Conservation (phyloP, 2,797 vertebrate genomes). For the Scarus forsteni region DNA sequence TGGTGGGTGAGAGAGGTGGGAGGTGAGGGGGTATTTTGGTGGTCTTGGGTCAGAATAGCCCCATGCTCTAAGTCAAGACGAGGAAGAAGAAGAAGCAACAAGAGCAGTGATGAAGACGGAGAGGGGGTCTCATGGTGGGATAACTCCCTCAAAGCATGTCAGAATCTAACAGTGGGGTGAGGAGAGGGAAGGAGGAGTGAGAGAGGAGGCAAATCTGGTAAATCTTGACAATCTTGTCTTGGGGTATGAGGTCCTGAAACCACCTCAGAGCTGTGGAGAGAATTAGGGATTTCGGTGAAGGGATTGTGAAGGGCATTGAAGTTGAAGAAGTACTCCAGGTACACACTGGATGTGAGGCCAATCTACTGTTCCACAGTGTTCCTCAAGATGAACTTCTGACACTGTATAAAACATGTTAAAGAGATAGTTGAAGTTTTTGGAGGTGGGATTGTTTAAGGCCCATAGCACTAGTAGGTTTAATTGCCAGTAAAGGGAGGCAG, state of each 20-base stretch:
- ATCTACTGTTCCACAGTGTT: conserved; percentile 1
- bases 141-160: conserved; percentile 43
- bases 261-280: conserved; percentile 3
- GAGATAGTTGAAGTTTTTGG: no score
- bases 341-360: not conserved
- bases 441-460: no score
- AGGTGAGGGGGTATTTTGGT: conserved; percentile 9
- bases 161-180: not conserved
- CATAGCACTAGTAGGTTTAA: no score
- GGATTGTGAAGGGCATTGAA: conserved; percentile 4
- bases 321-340: not conserved
- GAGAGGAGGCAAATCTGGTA: conserved; percentile 7
- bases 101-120: conserved; percentile 22
- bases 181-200: conserved; percentile 7
- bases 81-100: conserved; percentile 17
- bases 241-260: conserved; percentile 17
- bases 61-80: conserved; percentile 23
- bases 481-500: no score
- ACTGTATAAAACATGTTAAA: not conserved
- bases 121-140: conserved; percentile 14
- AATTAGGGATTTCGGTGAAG: not conserved
- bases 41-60: conserved; percentile 35
- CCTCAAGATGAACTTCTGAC: conserved; percentile 13
- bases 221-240: conserved; percentile 14
- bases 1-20: conserved; percentile 20